Evolutionary conservation across 2,888 invertebrate species (phyloP), one percentile per base, ranked within the genome.

Genomic region (Amphipyra berbera): DNA sequence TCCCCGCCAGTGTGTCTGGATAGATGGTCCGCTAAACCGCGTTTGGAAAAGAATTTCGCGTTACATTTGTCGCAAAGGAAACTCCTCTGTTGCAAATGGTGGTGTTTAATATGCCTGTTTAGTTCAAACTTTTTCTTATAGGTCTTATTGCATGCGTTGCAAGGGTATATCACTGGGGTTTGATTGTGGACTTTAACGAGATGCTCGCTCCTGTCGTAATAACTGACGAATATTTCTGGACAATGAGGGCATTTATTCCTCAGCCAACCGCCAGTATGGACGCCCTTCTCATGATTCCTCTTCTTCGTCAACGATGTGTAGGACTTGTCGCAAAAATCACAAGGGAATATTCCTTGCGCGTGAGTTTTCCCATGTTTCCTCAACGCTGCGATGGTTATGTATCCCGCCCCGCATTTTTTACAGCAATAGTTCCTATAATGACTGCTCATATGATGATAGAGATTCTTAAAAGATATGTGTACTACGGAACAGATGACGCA

Each of bases 271-370:
- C 93, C 91, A 0, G 88, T 92, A 60, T 95, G 95, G 0, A 94
- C 95, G 0, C 95, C 95, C 58, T 92, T 94, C 10, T 93, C 92
- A 68, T 95, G 95, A 52, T 95, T 93, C 0, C 90, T 79, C 61
- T 93, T 94, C 74, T 95, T 95, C 0, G 90, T 93, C 1, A 94
- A 74, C 0, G 95, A 94, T 4, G 95, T 95, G 80, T 95, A 96
- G 9, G 90, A 85, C 77, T 95, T 96, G 0, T 92, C 94, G 73
- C 96, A 96, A 46, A 86, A 93, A 14, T 90, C 90, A 76, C 96
- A 96, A 0, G 95, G 95, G 67, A 95, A 96, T 49, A 95, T 89
- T 7, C 95, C 95, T 42, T 92, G 93, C 1, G 90, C 92, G 76
- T 95, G 95, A 0, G 93, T 95, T 72, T 93, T 94, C 0, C 88